Conservation (phyloP, 2,113 vertebrate genomes). For the Nothocercus julius region DNA sequence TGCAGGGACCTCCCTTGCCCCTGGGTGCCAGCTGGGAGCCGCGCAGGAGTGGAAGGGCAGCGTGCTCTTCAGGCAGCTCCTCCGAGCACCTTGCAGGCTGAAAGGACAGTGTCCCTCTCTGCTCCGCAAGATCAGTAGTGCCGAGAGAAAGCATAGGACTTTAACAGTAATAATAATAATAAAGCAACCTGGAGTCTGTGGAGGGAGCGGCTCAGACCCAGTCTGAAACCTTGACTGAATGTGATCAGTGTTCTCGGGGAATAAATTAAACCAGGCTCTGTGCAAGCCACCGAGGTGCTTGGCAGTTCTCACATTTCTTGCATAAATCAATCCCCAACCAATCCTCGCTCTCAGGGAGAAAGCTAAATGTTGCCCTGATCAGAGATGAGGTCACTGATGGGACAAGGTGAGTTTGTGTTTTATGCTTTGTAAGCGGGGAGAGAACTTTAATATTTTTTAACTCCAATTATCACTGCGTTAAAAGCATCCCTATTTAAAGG, state of each 20-base stretch:
- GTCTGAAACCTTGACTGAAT: neutral
- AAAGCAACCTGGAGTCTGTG: neutral
- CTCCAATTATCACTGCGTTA: neutral
- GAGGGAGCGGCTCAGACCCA: neutral
- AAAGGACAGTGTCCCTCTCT: neutral
- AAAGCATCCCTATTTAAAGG: constrained; percentile 11
- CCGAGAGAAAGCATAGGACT: neutral
- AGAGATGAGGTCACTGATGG: constrained; percentile 13
- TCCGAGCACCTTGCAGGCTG: neutral
- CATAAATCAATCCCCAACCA: neutral
- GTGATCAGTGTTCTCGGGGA: neutral
- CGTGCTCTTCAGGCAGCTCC: neutral
- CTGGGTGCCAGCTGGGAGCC: neutral
- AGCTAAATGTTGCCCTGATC: neutral
- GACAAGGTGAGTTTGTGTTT: constrained; percentile 36
- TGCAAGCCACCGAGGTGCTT: neutral
- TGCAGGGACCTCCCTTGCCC: neutral
- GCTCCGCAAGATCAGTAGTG: neutral
- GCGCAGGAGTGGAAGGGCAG: neutral
- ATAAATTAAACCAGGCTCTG: constrained; percentile 4
- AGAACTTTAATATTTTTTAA: neutral
- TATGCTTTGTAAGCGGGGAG: neutral
- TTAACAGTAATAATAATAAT: neutral
- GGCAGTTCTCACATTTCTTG: neutral
- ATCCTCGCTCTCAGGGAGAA: neutral